Evolutionary conservation across 2,113 vertebrate species (phyloP), one percentile per base, ranked within the genome.

Genomic region (Lophius piscatorius): DNA sequence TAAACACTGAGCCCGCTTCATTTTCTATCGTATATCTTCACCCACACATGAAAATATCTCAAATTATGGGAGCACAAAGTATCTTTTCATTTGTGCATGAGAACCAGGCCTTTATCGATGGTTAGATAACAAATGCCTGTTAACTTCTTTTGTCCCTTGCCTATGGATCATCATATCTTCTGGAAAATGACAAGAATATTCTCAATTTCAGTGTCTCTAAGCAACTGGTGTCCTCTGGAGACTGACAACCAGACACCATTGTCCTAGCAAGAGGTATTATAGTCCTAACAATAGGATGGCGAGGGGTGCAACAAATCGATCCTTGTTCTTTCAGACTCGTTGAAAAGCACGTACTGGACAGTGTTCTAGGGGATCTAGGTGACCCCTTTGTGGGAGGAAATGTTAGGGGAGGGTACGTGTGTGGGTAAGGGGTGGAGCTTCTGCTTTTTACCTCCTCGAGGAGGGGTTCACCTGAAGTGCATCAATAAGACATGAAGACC

Each of bases 171-270:
- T 39, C 24, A 12, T 18, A 28, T 6, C 36, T 17, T 56, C 3
- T 1, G 22, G 18, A 50, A 58, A 11, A 12, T 17, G 31, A 39
- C 22, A 22, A 42, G 9, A 63, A 26, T 40, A 33, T 33, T 18
- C 24, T 22, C 14, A 17, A 31, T 44, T 65, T 64, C 62, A 28
- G 35, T 9, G 21, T 55, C 34, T 69, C 42, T 35, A 2, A 23
- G 26, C 13, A 20, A n/a, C 11, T 39, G n/a, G 29, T 31, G 5
- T 31, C 11, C n/a, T 80, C 55, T 8, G 14, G 36, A 63, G n/a
- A 35, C 65, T 1, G 24, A 75, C 50, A 87, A 87, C 52, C 46
- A 41, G 80, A 88, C 60, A 72, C 81, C 35, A 3, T 20, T 81
- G 71, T 78, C 61, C 73, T 64, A 16, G 67, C 61, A 78, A 76